Base-by-base conservation (phyloP, 2,113 vertebrate genomes). In the Antechinus stuartii region DNA sequence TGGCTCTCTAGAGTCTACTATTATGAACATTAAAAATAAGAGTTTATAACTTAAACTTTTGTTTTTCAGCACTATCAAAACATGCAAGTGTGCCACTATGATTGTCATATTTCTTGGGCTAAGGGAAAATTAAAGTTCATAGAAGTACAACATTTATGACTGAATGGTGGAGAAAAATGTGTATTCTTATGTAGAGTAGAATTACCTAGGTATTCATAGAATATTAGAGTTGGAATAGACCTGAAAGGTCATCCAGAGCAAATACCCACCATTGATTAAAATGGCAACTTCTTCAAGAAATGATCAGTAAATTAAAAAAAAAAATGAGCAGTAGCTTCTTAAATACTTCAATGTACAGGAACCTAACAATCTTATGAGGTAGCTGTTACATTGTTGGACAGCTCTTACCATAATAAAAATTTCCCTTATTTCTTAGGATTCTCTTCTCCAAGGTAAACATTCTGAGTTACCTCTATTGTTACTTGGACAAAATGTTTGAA, bases 1-100 rank as follows among this genome's bases (percentile, higher is more conserved):
- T 94, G 95, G 97, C 96, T 98, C 97, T 98, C 96, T 95, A 97
- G 98, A 98, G 96, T 53, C 92, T 52, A 95, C 53, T n/a, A 97
- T 97, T 97, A 98, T 92, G 94, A 98, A 97, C 68, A 98, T 97
- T 97, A 97, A 92, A 97, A 42, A 97, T 52, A 97, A 97, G 2
- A 95, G 95, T 97, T 97, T 97, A 61, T 96, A 76, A 96, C 90
- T 92, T 94, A 91, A 84, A 49, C 93, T 97, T 95, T 92, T 97
- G 90, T 93, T 93, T 92, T 97, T 96, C 94, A 61, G 24, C 94
- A 95, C 42, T 0, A 2, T 54, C 91, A 19, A 35, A 92, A 35
- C 91, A 55, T n/a, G 95, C 6, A 93, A 84, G 61, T 94, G 84
- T 94, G 7, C 35, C 68, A 47, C 56, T 84, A 25, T 11, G 35